Evolutionary conservation across 2,888 invertebrate species (phyloP).

Genomic region (Hydrotaea diabolus): DNA sequence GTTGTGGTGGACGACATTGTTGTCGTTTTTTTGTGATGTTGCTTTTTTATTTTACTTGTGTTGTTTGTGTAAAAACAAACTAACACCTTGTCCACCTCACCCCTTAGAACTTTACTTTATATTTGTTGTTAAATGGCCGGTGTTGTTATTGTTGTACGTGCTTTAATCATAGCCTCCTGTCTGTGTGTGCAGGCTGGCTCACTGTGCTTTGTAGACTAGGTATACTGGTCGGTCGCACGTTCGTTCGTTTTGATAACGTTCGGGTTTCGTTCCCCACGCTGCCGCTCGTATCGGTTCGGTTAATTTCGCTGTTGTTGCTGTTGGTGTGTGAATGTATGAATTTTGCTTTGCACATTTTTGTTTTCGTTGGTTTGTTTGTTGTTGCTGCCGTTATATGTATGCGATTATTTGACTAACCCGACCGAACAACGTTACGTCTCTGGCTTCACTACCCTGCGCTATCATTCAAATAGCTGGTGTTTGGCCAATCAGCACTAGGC

Average conservation of each 20-base stretch:
- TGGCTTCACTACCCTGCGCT: constrained; percentile 21
- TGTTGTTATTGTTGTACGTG: too few species aligned
- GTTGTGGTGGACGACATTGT: neutral
- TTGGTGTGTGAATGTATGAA: constrained; percentile 24
- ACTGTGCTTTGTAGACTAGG: neutral
- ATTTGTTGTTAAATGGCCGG: constrained; percentile 24
- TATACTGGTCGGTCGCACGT: neutral
- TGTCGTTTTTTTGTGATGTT: neutral
- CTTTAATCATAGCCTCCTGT: neutral
- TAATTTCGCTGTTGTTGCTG: constrained; percentile 24
- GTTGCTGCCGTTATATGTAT: constrained; percentile 28
- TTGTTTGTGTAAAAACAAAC: neutral
- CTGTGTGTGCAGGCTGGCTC: neutral
- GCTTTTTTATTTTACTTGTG: neutral
- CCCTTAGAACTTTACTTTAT: constrained; percentile 25
- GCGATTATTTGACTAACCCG: constrained; percentile 57
- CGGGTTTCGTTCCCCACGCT: neutral
- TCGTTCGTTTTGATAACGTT: neutral
- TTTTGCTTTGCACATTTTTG: constrained; percentile 14
- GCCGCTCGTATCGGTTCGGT: too few species aligned
- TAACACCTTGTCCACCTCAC: neutral
- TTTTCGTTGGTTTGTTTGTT: constrained; percentile 24
- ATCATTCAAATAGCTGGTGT: constrained; percentile 46
- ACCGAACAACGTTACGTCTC: constrained; percentile 35
- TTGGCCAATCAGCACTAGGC: constrained; percentile 65